Evolutionary conservation across 2,113 vertebrate genomes (phyloP), one percentile per base, ranked within the genome.

Genomic region (Entomyzon cyanotis): DNA sequence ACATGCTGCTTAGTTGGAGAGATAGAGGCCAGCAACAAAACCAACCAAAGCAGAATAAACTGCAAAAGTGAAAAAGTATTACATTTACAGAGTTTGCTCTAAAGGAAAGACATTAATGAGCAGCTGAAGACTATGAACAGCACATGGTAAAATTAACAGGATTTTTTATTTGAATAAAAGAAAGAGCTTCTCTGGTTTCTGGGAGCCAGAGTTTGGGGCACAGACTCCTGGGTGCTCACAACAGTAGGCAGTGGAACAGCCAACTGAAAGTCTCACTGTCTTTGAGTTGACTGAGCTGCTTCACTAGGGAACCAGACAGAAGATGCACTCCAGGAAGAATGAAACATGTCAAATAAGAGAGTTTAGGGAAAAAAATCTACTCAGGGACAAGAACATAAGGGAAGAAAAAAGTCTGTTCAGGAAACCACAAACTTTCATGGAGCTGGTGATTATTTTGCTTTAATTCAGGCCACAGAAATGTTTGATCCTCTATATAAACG

Each of bases 401-500:
- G 44, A 87, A 90, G n/a, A 86, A 80, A 74, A 95, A 80, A 71
- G 33, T 10, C 42, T 55, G 67, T 55, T 58, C 63, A 95, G 20
- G 33, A 93, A 85, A 70, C 31, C n/a, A 70, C 68, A 33, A 78
- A 37, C 42, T 70, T 95, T 35, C 8, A 1, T 37, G 33, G 42
- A 88, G 39, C 35, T 96, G 47, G 33, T 44, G 67, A 83, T 86
- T 93, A 90, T 70, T 92, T 90, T 90, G 39, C 64, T 88, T 91
- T 93, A 94, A 93, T 97, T 93, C 90, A 86, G 82, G 82, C 59
- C 82, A 93, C 71, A 80, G 82, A 84, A 95, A 91, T 93, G 93
- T 96, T 74, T 97, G 82, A 95, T 95, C 92, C 85, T 88, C 68
- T 70, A 12, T 24, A 70, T 81, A 93, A 91, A 81, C 2, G 3